These are phyloP conservation scores for Eubucco bourcierii DNA, from an alignment of 2,113 vertebrate genomes.

Conservation along the genomic window DNA sequence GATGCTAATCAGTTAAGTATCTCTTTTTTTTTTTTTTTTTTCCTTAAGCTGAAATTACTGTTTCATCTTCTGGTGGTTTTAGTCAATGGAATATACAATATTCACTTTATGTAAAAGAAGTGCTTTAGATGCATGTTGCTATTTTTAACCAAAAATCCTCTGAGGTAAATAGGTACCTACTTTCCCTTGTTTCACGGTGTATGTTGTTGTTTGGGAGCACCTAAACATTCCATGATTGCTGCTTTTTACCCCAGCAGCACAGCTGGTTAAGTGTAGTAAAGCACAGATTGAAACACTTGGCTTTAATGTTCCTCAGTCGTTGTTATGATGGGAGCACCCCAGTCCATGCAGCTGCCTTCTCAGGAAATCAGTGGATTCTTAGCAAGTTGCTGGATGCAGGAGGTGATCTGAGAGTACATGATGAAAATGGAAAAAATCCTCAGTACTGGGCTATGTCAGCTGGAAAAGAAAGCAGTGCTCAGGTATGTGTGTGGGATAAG, in stretches of 20 bases:
- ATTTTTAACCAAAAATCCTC: neutral
- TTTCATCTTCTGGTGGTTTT: neutral
- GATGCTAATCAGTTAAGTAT: slow-evolving; percentile 85
- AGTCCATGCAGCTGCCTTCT: slow-evolving; percentile 86
- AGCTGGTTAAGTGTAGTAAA: neutral
- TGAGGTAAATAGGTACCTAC: neutral
- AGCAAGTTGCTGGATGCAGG: slow-evolving; percentile 83
- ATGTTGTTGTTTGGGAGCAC: neutral
- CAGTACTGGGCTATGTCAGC: slow-evolving; percentile 80
- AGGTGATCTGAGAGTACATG: slow-evolving; percentile 84
- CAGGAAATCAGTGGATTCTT: slow-evolving; percentile 81
- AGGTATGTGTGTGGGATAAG: slow-evolving; percentile 44
- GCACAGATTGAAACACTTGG: neutral
- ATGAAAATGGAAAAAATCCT: slow-evolving; percentile 75
- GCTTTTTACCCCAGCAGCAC: neutral
- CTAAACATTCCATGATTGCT: rapidly evolving
- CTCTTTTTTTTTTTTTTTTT: neutral
- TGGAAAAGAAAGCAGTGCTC: slow-evolving; percentile 71
- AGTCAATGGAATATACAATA: rapidly evolving
- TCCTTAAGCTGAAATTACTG: neutral
- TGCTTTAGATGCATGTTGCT: neutral
- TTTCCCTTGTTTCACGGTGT: rapidly evolving
- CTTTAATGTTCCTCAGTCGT: slow-evolving; percentile 67
- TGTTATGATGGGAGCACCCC: slow-evolving; percentile 86
- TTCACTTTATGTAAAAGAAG: neutral